Base-by-base conservation (phyloP, 2,888 invertebrate species). In the Clanis bilineata region DNA sequence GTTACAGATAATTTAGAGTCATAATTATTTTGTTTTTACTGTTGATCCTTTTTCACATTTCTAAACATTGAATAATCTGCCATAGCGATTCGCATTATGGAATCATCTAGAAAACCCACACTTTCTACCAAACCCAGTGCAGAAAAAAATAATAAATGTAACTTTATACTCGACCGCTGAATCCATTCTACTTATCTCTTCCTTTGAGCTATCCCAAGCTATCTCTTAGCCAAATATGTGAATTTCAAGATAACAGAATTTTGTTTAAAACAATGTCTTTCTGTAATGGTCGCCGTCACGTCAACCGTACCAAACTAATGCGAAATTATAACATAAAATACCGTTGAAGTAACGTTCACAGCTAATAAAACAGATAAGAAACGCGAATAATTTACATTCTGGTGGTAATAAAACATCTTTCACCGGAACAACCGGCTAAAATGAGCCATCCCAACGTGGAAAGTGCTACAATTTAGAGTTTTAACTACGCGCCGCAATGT, bases 401-500 rank as follows among this genome's bases (percentile, higher is more conserved):
- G 70, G 70, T 66, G 71, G 72, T 78, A 75, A 83, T 85, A 83
- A 84, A 86, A 82, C 83, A 88, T 84, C 84, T 83, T 80, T 76
- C 75, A 80, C 70, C 76, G 72, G 77, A 76, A 77, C 72, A 83
- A 85, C 85, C 86, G 80, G 79, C 83, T 85, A 79, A 86, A 90
- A 90, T 89, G 90, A 88, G 90, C 88, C 87, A 85, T 90, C 88
- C 84, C 77, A 79, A 81, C 78, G 84, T 79, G 78, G 82, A 78
- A 85, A 87, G 82, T 83, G 81, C 86, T 83, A 83, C 86, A 88
- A 90, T 90, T 90, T 89, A 84, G 80, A 85, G 80, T 78, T 82
- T 79, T 82, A 78, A 75, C 73, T 74, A 62, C 55, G 39, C 66
- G 77, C 75, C 62, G 2, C 64, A 74, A 75, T 65, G 7, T 21